A percentile compares a stretch with the other conserved stretches of the same genome.
Conservation (phyloP, 2,888 invertebrate species). For the Pseudeuparius sepicola region DNA sequence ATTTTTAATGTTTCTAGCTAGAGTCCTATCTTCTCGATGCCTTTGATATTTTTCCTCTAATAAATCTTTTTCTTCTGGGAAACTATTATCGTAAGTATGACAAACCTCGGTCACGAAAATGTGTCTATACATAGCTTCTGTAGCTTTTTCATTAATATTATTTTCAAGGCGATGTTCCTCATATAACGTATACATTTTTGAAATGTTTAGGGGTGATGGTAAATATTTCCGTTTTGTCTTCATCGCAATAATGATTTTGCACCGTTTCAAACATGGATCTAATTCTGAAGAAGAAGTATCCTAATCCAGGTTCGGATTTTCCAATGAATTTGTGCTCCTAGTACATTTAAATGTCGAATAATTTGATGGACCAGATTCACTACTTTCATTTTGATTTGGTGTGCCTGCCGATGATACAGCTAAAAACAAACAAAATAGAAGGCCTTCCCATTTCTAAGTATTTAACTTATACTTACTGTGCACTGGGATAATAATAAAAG, state of each 20-base stretch:
- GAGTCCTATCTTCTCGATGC: conserved; percentile 23
- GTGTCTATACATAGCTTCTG: conserved; percentile 16
- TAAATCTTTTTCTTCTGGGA: conserved; percentile 13
- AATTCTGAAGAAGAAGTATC: no score
- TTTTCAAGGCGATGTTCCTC: conserved; percentile 15
- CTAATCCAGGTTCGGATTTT: no score
- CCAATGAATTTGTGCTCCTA: no score
- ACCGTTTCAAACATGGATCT: conserved; percentile 19
- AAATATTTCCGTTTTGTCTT: conserved; percentile 12
- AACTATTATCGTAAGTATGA: conserved; percentile 16
- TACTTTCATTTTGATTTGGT: no score
- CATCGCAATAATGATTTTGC: conserved; percentile 19
- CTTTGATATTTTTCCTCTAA: conserved; percentile 18
- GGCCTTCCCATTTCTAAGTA: no score
- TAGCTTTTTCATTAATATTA: conserved; percentile 13
- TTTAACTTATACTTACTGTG: no score
- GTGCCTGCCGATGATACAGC: no score
- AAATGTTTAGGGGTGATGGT: conserved; percentile 16
- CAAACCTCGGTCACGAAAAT: conserved; percentile 19
- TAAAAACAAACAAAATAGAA: no score
- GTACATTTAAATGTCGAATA: no score
- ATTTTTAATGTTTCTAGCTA: conserved; percentile 22
- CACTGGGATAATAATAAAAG: no score
- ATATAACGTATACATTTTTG: conserved; percentile 17
- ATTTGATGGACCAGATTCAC: no score